Evolutionary conservation across 2,888 invertebrate genomes (phyloP), one percentile per base, ranked within the genome.

Genomic region (Sussaba pulchella): DNA sequence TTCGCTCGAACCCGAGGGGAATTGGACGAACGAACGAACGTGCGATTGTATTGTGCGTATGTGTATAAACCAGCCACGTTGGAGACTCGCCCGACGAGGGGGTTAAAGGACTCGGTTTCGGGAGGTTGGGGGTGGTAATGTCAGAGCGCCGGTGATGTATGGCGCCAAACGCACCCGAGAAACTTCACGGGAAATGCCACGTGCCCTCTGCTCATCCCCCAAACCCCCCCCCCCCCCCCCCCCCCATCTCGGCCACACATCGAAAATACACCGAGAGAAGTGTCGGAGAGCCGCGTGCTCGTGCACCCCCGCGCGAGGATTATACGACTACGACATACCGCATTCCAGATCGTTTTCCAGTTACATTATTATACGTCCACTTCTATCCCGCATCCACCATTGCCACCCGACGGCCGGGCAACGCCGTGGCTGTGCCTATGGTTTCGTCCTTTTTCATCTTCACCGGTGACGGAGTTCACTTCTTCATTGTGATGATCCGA

Each of bases 101-200:
- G 70, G 52, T 52, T 10, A 45, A 41, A 57, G 8, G 61, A 50
- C 73, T 78, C 82, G 85, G 83, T 82, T 81, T 82, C 85, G 85
- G 86, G 88, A n/a, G n/a, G n/a, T n/a, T n/a, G n/a, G n/a, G n/a
- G n/a, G n/a, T n/a, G 87, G 85, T 83, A 85, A 88, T 88, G 90
- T 90, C 90, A 88, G 88, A 84, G 81, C 82, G 52, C 82, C 78
- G 67, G 88, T 90, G 90, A 90, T 91, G 85, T 90, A 91, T 89
- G 87, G 87, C 82, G 82, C 79, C 83, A 82, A 75, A 85, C 85
- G 52, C 41, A 59, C 17, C 10, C 75, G 50, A 75, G 75, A 67
- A 80, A 75, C 71, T 66, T 61, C 59, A 87, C 89, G 89, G 88
- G 87, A 91, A 91, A 87, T 87, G 86, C 87, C 90, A 89, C 88